Percentiles rank a stretch among this genome's conserved stretches.
phyloP scores from a whole-genome alignment of 2,797 vertebrate genomes.

The Phylloscopus collybita region DNA sequence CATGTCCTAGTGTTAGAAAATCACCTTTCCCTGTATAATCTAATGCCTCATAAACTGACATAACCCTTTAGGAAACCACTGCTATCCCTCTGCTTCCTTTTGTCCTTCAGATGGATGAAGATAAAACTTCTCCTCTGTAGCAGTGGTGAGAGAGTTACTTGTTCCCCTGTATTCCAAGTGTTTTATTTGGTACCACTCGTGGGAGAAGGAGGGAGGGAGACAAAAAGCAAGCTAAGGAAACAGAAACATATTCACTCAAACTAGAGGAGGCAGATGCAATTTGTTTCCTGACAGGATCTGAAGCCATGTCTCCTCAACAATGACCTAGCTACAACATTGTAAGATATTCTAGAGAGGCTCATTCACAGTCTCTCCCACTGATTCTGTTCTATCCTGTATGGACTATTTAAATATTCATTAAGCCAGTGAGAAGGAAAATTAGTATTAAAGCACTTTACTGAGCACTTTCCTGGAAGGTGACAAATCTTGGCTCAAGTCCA shows the following conservation, averaged over 20 bases:
- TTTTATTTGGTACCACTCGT: background rate
- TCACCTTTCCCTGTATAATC: background rate
- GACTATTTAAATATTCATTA: conserved; percentile 51
- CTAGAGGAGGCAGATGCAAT: background rate
- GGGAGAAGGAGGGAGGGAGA: fast-evolving
- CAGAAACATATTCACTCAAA: background rate
- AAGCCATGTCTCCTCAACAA: background rate
- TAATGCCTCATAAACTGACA: background rate
- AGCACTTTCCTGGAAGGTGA: conserved; percentile 35
- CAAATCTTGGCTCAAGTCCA: background rate
- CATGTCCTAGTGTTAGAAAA: background rate
- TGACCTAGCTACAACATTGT: background rate
- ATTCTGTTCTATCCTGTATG: background rate
- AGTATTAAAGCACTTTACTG: conserved; percentile 22
- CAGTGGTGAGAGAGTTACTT: background rate
- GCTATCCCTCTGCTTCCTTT: background rate
- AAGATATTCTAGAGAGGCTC: background rate
- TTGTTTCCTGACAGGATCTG: background rate
- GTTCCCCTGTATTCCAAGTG: background rate
- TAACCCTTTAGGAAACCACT: background rate
- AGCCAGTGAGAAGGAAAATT: conserved; percentile 38
- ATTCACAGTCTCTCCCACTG: background rate
- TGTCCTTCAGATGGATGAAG: background rate
- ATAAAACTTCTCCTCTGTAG: background rate
- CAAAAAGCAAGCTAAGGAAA: background rate